Conservation (phyloP, 2,113 vertebrate genomes). For the Stegastes partitus region DNA sequence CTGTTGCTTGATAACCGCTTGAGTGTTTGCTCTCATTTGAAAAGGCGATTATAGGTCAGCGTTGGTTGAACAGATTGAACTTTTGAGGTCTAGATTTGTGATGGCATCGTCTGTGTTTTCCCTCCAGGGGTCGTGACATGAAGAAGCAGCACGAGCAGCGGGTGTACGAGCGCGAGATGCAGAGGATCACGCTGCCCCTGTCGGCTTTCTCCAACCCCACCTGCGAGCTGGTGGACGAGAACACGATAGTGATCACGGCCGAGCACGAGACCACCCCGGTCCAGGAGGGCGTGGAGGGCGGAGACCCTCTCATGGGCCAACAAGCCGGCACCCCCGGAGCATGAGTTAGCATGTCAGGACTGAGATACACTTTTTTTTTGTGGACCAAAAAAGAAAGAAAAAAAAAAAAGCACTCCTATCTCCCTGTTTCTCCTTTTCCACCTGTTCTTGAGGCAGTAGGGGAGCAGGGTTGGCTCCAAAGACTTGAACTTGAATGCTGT, state of each 20-base stretch:
- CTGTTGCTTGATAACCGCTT: neutral
- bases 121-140: slow-evolving; percentile 89
- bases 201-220: slow-evolving; percentile 93
- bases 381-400: slow-evolving; percentile 66
- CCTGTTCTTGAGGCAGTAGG: slow-evolving; percentile 48
- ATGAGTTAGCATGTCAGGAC: slow-evolving; percentile 78
- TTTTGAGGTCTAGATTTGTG: too few species aligned
- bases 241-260: slow-evolving; percentile 87
- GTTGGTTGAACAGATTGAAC: too few species aligned
- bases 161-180: slow-evolving; percentile 92
- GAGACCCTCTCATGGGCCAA: slow-evolving; percentile 88
- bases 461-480: slow-evolving; percentile 54
- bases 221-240: slow-evolving; percentile 94
- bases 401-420: slow-evolving; percentile 27
- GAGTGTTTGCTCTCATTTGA: too few species aligned
- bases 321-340: slow-evolving; percentile 93
- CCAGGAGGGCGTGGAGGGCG: slow-evolving; percentile 82
- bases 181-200: slow-evolving; percentile 92
- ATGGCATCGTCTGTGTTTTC: slow-evolving; percentile 2
- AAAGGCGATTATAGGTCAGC: too few species aligned
- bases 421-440: slow-evolving; percentile 37
- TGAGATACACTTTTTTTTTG: slow-evolving; percentile 19
- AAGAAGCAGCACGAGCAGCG: slow-evolving; percentile 91
- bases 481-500: slow-evolving; percentile 54
- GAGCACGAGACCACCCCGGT: slow-evolving; percentile 82